Evolutionary conservation across 2,113 vertebrate species (phyloP).

Genomic region (Sardina pilchardus): DNA sequence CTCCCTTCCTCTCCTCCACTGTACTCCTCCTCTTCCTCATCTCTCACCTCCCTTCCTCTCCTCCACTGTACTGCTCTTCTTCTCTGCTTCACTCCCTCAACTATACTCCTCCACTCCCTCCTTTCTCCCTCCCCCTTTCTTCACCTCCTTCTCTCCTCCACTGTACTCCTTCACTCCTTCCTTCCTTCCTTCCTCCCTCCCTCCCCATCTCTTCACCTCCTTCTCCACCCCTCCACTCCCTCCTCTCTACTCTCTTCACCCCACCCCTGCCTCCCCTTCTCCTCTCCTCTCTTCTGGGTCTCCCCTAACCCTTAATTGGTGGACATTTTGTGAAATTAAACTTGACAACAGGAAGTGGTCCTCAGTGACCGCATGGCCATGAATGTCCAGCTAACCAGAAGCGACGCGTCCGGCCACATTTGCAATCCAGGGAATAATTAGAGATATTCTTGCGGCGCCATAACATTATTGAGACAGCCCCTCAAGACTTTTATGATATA

Average conservation of each 20-base stretch:
- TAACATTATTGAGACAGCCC: conserved; percentile 63
- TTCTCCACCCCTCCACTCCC: background rate
- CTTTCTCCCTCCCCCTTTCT: too few species aligned
- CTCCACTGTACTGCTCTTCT: too few species aligned
- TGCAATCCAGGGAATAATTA: conserved; percentile 70
- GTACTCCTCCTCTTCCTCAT: too few species aligned
- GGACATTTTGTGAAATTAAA: conserved; percentile 74
- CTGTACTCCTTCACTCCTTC: too few species aligned
- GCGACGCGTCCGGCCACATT: conserved; percentile 77
- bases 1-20: too few species aligned
- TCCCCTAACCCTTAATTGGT: conserved; percentile 53
- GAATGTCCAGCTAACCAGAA: conserved; percentile 78
- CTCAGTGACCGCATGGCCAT: conserved; percentile 63
- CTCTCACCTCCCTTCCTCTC: too few species aligned
- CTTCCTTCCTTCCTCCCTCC: too few species aligned
- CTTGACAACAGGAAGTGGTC: conserved; percentile 82
- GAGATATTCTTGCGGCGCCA: conserved; percentile 58
- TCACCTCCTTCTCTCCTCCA: background rate
- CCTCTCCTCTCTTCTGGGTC: conserved; percentile 25
- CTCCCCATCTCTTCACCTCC: too few species aligned
- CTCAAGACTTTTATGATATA: conserved; percentile 40
- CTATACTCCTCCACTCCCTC: too few species aligned
- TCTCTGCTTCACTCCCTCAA: too few species aligned
- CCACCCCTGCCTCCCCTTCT: conserved; percentile 34
- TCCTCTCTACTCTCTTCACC: background rate